A percentile compares a stretch with the other conserved stretches of the same genome.
phyloP scores from a whole-genome alignment of 2,888 invertebrate genomes.

The Tenthredo scrophulariae region DNA sequence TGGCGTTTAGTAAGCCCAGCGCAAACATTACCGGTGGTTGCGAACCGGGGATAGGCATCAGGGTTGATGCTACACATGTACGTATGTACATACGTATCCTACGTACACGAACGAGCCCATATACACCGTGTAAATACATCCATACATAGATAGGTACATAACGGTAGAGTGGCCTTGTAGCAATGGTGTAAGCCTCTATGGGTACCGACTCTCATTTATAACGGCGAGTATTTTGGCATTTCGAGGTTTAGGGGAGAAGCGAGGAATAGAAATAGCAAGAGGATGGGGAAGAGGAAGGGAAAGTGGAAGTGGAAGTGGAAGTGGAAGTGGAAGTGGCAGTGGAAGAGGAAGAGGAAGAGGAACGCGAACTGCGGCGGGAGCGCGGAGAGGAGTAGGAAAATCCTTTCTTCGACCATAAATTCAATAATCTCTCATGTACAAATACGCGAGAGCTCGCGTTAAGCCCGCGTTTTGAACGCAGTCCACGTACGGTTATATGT shows the following conservation, averaged over 20 bases:
- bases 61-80: slow-evolving; percentile 33
- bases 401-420: slow-evolving; percentile 66
- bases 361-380: background rate
- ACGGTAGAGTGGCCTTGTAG: slow-evolving; percentile 11
- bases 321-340: background rate
- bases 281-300: background rate
- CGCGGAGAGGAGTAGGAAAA: slow-evolving; percentile 52
- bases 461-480: slow-evolving; percentile 63
- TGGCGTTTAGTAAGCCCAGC: slow-evolving; percentile 56
- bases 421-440: slow-evolving; percentile 67
- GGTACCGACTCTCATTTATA: background rate
- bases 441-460: slow-evolving; percentile 58
- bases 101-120: slow-evolving; percentile 15
- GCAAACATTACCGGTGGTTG: slow-evolving; percentile 55
- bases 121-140: background rate
- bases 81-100: background rate
- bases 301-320: background rate
- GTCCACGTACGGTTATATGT: slow-evolving; percentile 63
- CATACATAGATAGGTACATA: background rate
- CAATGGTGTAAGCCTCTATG: slow-evolving; percentile 5
- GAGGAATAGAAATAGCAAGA: no score
- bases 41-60: slow-evolving; percentile 7
- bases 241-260: background rate
- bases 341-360: slow-evolving; percentile 29
- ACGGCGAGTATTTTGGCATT: slow-evolving; percentile 3